Base-by-base conservation (phyloP, 2,113 vertebrate species). In the Menidia beryllina region DNA sequence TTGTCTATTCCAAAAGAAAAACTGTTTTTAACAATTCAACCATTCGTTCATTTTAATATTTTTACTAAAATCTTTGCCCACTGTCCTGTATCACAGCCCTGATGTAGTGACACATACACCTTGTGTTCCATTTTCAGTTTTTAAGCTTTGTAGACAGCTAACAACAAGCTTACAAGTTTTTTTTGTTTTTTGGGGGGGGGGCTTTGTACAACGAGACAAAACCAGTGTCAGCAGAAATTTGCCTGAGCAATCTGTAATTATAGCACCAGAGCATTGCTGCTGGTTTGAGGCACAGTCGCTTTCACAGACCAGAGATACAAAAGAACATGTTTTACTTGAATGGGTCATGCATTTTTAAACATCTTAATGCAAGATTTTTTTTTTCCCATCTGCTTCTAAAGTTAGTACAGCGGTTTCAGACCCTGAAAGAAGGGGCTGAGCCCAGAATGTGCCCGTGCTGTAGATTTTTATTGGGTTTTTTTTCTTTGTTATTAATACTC, bases 261-360 rank as follows among this genome's bases (percentile, higher is more conserved):
- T 34, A 34, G 30, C 5, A 34, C 71, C 41, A 1, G 48, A 64
- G 75, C 55, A 21, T 36, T 10, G 14, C 60, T 14, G 34, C 36
- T 1, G 21, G 23, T 58, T 72, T 60, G 52, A 71, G 57, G 71
- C 30, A 53, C 1, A 0, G 53, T 55, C 41, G 39, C 53, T 72
- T 77, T 82, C 57, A 72, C 5, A 4, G 48, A 49, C 54, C 11
- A 9, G 36, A 50, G 24, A 50, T 72, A 68, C 62, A 77, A 83
- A 77, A 45, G 56, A 79, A 66, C 48, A 50, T 84, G 78, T 75
- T 68, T 88, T 66, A 34, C 83, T 88, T 86, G 80, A 88, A 88
- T 79, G 75, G 72, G 61, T 74, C 20, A 83, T 88, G 47, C 52
- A 89, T 88, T 86, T 89, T 91, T 89, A 81, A 86, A 72, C 11